Evolutionary conservation across 1,140 invertebrate genomes (phyloP), one percentile per base, ranked within the genome.

Genomic region (Colletes latitarsis): DNA sequence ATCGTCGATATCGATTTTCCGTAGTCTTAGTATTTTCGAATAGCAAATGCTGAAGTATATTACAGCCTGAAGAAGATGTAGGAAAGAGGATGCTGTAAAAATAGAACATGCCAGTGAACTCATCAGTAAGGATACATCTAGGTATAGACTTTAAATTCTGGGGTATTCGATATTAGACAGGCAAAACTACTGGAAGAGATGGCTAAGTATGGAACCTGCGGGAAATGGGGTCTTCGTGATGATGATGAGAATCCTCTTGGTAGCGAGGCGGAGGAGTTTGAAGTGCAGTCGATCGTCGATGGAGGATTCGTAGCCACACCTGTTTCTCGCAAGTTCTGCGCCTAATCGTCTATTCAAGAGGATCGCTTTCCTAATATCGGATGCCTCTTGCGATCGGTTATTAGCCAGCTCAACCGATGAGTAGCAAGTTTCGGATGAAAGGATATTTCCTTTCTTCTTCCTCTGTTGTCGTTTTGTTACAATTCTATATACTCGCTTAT

Each of bases 221-320:
- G 64, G 64, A 67, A 67, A 67, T 67, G n/a, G 43, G 43, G n/a
- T n/a, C n/a, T 67, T 67, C 43, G 64, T 52, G 64, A 67, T 67
- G 64, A 67, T 67, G 64, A 67, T 67, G 64, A 67, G 60, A 63
- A 41, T 39, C 60, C 60, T 41, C 60, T 17, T 41, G 60, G 15
- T 39, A 39, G 64, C n/a, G 12, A 30, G 43, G 0, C 6, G 43
- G 43, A 52, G 64, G 64, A 67, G 43, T 49, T 67, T 67, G 43
- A 49, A 67, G 64, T 12, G 41, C 19, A 67, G 64, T 67, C 64
- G 64, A 67, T 67, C 64, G 64, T 21, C 64, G 41, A 67, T 67
- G 19, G 43, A 67, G 64, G 64, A 67, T 67, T 67, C 43, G 43
- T 49, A 67, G 43, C n/a, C 43, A 67, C 64, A 67, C 64, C 43